Evolutionary conservation across 1,140 invertebrate genomes (phyloP).

Genomic region (Rhopalosiphum maidis): DNA sequence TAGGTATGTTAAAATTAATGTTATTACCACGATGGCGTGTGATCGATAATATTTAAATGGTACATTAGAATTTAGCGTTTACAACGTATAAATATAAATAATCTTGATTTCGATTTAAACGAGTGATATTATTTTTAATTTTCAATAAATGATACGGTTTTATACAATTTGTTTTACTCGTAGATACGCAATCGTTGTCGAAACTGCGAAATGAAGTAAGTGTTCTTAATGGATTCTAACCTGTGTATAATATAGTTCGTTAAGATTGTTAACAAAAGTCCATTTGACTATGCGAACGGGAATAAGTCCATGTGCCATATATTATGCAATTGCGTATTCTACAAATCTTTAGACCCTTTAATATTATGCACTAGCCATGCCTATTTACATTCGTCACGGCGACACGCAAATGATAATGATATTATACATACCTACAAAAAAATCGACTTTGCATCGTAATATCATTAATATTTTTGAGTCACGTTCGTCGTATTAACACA

Average conservation of each 20-base stretch:
- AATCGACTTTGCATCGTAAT: constrained; percentile 19
- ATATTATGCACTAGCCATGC: not conserved
- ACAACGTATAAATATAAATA: not conserved
- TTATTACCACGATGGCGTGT: not conserved
- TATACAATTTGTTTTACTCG: not conserved
- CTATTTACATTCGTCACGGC: not conserved
- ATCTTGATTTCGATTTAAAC: not conserved
- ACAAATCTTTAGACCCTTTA: not conserved
- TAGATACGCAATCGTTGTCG: not conserved
- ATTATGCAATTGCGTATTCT: not conserved
- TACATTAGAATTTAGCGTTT: not conserved
- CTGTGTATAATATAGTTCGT: not conserved
- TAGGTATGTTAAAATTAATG: not conserved
- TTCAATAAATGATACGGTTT: not conserved
- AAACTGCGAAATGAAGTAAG: not conserved
- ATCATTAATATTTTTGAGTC: constrained; percentile 31
- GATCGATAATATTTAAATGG: not conserved
- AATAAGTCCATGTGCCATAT: not conserved
- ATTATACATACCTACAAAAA: not conserved
- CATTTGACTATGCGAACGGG: not conserved
- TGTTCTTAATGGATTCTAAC: not conserved
- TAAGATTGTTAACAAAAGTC: not conserved
- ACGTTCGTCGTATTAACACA: constrained; percentile 25
- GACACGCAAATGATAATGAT: not conserved
- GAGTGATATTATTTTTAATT: not conserved